Evolutionary conservation across 2,113 vertebrate genomes (phyloP), one percentile per base, ranked within the genome.

Genomic region (Orthonyx spaldingii): DNA sequence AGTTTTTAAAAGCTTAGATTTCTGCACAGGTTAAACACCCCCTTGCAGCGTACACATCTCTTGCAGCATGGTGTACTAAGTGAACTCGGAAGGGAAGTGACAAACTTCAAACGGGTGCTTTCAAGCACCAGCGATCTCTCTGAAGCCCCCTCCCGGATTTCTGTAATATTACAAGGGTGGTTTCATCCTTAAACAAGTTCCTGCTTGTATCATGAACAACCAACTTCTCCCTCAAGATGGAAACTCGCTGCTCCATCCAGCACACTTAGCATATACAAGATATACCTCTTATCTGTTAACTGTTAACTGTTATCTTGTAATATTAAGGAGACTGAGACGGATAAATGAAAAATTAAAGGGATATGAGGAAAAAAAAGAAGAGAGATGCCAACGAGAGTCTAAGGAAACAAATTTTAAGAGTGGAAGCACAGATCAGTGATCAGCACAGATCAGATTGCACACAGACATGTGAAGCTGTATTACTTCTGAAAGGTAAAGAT

Each of bases 11-110:
- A 66, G 21, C 32, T 33, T 27, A 32, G 21, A 50, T 52, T 68
- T 52, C 46, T 60, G 17, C n/a, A 69, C 44, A 42, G 10, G 6
- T 28, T 60, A 55, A 82, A 28, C 11, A 60, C 1, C 1, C 8
- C 15, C 42, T 50, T 24, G 20, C 37, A 68, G 32, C 0, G 0
- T 6, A 21, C 6, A 24, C 4, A 5, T 12, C 11, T 47, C 33
- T 63, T 22, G 30, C 23, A 60, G 24, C 2, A 2, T 1, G 13
- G 27, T 18, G n/a, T 16, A 69, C 1, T 27, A 55, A 26, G 23
- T 2, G 30, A 16, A 27, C 27, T 44, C 10, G 4, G 24, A 76
- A 44, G 11, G 30, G 17, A 79, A 52, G 22, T 22, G 28, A 71
- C 20, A 28, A 70, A 30, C 15, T 57, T 56, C 35, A 8, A n/a